A percentile compares a stretch with the other conserved stretches of the same genome.
phyloP scores from a whole-genome alignment of 2,113 vertebrate genomes.

The Osmerus eperlanus region DNA sequence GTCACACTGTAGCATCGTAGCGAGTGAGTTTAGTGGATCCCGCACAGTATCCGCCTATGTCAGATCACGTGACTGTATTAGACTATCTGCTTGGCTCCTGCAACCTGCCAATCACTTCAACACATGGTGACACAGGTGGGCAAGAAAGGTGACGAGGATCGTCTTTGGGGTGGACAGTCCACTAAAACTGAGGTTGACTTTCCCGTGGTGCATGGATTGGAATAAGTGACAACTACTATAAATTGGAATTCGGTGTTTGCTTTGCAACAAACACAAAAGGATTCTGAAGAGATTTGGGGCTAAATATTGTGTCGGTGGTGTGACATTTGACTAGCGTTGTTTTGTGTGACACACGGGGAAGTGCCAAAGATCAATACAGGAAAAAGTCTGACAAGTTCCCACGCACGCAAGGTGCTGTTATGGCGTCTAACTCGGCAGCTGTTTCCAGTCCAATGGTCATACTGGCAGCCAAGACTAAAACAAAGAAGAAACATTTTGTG shows the following conservation, averaged over 20 bases:
- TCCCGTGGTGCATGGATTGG: neutral
- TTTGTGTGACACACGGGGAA: conserved; percentile 4
- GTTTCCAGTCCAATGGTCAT: conserved; percentile 74
- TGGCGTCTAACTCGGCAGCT: conserved; percentile 72
- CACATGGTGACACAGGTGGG: conserved; percentile 48
- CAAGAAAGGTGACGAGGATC: conserved; percentile 31
- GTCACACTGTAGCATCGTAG: no score
- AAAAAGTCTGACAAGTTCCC: conserved; percentile 9
- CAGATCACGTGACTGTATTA: conserved; percentile 18
- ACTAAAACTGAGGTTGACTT: neutral
- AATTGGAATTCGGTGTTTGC: neutral
- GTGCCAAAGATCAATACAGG: neutral
- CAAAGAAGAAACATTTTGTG: conserved; percentile 93
- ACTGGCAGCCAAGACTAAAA: conserved; percentile 81
- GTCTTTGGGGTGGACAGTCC: conserved; percentile 17
- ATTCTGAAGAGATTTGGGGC: no score
- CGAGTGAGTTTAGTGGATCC: no score
- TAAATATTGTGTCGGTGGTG: neutral
- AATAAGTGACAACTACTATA: neutral
- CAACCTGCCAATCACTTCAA: conserved; percentile 33
- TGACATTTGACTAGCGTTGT: conserved; percentile 17
- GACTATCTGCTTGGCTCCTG: conserved; percentile 14
- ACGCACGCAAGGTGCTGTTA: conserved; percentile 31
- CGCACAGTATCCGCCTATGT: neutral
- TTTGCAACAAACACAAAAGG: neutral